These are phyloP conservation scores for Rhysida immarginata DNA, from an alignment of 1,140 invertebrate species.

Conservation along the genomic window DNA sequence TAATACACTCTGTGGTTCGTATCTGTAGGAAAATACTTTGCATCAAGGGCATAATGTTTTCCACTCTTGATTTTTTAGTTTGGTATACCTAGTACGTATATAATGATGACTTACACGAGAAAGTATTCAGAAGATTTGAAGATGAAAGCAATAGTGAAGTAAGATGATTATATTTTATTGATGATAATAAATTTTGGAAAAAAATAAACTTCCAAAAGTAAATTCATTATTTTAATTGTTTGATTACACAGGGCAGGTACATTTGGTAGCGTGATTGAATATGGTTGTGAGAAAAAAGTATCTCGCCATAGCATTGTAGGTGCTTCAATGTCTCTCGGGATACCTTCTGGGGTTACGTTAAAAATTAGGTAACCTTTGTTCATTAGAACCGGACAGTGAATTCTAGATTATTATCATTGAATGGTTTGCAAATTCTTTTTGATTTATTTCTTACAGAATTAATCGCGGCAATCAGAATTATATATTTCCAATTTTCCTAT, in stretches of 20 bases:
- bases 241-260: slow-evolving; percentile 51
- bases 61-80: slow-evolving; percentile 34
- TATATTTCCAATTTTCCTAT: slow-evolving; percentile 73
- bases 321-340: slow-evolving; percentile 63
- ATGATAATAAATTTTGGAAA: too few relatives aligned
- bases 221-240: background rate
- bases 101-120: slow-evolving; percentile 53
- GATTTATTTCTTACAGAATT: slow-evolving; percentile 42
- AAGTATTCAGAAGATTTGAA: slow-evolving; percentile 64
- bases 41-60: too few relatives aligned
- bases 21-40: too few relatives aligned
- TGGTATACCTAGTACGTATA: slow-evolving; percentile 61
- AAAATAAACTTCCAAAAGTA: too few relatives aligned
- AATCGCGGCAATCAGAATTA: slow-evolving; percentile 74
- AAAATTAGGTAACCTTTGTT: slow-evolving; percentile 57
- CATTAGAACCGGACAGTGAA: too few relatives aligned
- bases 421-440: too few relatives aligned
- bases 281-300: slow-evolving; percentile 81
- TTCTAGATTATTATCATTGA: too few relatives aligned
- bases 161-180: too few relatives aligned
- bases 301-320: slow-evolving; percentile 76
- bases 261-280: slow-evolving; percentile 70
- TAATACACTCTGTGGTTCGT: too few relatives aligned
- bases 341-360: slow-evolving; percentile 70
- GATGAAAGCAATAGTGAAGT: slow-evolving; percentile 60